These are phyloP conservation scores for Phoeniculus purpureus DNA, from an alignment of 2,797 vertebrate species.

Conservation along the genomic window DNA sequence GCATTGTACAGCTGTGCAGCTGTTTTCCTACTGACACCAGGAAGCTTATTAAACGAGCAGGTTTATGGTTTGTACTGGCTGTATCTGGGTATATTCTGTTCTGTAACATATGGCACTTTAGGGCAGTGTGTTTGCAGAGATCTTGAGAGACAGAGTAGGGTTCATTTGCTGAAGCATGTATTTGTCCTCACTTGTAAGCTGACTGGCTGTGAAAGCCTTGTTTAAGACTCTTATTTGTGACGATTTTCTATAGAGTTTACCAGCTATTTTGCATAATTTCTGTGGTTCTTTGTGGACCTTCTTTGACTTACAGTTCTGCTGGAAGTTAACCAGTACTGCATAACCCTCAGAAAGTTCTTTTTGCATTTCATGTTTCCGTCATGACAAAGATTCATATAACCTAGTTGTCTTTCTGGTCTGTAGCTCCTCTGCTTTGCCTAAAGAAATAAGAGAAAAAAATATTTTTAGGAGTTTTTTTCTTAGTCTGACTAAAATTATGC, in stretches of 20 bases:
- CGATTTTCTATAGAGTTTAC: not conserved
- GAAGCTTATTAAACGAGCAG: slow-evolving; percentile 48
- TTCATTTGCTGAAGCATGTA: not conserved
- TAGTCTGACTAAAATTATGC: not conserved
- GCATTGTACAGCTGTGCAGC: slow-evolving; percentile 16
- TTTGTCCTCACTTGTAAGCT: not conserved
- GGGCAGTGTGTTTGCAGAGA: not conserved
- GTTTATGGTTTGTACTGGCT: slow-evolving; percentile 43
- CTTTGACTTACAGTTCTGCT: not conserved
- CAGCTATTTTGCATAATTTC: not conserved
- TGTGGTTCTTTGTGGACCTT: not conserved
- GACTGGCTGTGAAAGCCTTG: not conserved
- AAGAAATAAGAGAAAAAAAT: not conserved
- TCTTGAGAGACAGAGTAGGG: not conserved
- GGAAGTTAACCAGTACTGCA: not conserved
- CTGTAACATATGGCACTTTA: slow-evolving; percentile 29
- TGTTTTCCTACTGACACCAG: not conserved
- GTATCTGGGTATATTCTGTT: not conserved
- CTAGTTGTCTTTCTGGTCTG: not conserved
- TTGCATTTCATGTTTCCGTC: not conserved
- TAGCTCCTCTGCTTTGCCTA: not conserved
- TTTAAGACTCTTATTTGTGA: not conserved
- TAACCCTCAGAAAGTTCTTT: not conserved
- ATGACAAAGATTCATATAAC: not conserved
- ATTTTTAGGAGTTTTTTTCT: not conserved